Percentiles rank a stretch among this genome's conserved stretches.
These are phyloP conservation scores for Melospiza georgiana DNA, from an alignment of 2,113 vertebrate species.

Conservation along the genomic window DNA sequence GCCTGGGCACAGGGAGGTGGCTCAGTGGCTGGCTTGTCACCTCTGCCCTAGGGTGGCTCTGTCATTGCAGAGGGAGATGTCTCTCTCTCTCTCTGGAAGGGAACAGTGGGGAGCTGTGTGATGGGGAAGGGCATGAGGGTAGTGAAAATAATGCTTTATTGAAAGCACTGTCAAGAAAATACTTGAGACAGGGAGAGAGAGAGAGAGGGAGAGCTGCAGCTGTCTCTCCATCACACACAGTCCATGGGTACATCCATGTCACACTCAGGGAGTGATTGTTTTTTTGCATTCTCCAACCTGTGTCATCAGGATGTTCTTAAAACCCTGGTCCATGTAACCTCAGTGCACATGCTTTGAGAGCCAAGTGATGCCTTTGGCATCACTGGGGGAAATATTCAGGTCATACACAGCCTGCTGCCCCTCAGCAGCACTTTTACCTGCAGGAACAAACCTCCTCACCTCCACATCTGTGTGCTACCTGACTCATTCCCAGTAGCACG, in stretches of 20 bases:
- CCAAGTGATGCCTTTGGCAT: not conserved
- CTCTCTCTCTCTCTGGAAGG: not conserved
- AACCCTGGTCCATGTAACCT: not conserved
- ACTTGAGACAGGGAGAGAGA: too few relatives aligned
- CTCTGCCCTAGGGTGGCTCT: rapidly evolving
- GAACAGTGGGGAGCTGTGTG: rapidly evolving
- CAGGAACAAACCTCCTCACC: not conserved
- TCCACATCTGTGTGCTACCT: not conserved
- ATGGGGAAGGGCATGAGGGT: not conserved
- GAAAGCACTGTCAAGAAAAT: not conserved
- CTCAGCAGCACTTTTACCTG: not conserved
- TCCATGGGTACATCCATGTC: not conserved
- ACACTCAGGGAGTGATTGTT: not conserved
- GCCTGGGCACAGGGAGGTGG: not conserved
- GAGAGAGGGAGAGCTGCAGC: not conserved
- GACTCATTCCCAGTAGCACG: not conserved
- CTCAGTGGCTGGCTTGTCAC: not conserved
- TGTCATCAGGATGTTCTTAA: not conserved
- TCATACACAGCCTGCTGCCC: rapidly evolving
- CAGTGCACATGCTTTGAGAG: not conserved
- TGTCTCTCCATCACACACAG: not conserved
- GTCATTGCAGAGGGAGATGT: not conserved
- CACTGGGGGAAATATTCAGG: not conserved
- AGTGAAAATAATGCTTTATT: not conserved
- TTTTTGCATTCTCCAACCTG: not conserved